Percentiles rank a stretch among this genome's conserved stretches.
Conservation (phyloP, 2,113 vertebrate genomes). For the Emydocephalus ijimae region DNA sequence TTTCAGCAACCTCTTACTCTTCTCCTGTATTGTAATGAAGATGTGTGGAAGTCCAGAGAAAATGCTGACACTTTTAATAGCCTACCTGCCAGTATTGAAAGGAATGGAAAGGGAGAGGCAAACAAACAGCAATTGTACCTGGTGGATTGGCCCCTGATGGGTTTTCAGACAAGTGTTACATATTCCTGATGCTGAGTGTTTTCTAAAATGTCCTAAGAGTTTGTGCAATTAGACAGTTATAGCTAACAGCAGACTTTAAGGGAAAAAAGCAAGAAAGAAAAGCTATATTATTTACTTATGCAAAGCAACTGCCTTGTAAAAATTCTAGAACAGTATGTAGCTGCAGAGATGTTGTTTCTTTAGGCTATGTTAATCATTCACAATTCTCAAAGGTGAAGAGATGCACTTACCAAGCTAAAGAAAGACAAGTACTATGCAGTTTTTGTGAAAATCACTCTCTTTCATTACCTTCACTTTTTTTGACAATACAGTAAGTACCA, state of each 20-base stretch:
- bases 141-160: constrained; percentile 30
- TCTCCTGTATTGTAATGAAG: constrained; percentile 38
- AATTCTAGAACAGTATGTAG: background rate
- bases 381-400: background rate
- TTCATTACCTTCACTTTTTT: background rate
- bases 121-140: constrained; percentile 35
- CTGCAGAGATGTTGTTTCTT: background rate
- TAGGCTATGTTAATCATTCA: background rate
- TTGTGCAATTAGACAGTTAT: background rate
- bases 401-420: background rate
- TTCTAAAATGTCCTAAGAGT: constrained; percentile 29
- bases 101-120: background rate
- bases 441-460: background rate
- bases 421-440: background rate
- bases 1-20: constrained; percentile 38
- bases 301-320: background rate
- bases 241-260: background rate
- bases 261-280: background rate
- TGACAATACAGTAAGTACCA: background rate
- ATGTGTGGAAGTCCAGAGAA: constrained; percentile 41
- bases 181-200: constrained; percentile 15
- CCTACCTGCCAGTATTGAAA: constrained; percentile 36
- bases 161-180: constrained; percentile 40
- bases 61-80: constrained; percentile 55
- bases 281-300: background rate